Conservation (phyloP, 2,888 invertebrate species). For the Notodonta ziczac region DNA sequence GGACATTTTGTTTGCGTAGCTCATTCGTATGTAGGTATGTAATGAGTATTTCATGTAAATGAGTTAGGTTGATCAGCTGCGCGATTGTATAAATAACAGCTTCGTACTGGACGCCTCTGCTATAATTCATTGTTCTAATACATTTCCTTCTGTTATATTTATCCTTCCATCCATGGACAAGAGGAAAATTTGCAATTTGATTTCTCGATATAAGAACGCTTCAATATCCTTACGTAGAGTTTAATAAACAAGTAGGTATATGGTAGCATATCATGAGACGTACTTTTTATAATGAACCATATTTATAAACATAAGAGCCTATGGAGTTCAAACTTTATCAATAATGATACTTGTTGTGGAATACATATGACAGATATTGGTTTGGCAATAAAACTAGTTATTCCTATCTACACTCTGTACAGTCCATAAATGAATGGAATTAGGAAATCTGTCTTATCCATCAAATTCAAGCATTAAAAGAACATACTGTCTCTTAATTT, state of each 20-base stretch:
- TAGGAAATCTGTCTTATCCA: slow-evolving; percentile 13
- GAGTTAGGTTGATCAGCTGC: slow-evolving; percentile 54
- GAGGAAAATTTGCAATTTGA: too few species aligned
- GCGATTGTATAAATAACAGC: slow-evolving; percentile 61
- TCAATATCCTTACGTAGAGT: too few species aligned
- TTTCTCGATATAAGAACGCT: too few species aligned
- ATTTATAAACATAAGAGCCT: too few species aligned
- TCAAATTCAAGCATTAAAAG: slow-evolving; percentile 18
- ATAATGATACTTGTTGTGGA: too few species aligned
- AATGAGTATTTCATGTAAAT: slow-evolving; percentile 58
- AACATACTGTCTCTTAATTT: slow-evolving; percentile 43
- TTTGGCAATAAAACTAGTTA: too few species aligned
- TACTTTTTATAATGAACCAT: too few species aligned
- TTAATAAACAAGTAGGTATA: too few species aligned
- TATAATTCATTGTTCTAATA: slow-evolving; percentile 13
- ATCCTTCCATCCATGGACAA: neutral
- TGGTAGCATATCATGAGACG: too few species aligned
- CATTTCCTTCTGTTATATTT: neutral
- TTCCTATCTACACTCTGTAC: neutral
- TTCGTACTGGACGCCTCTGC: slow-evolving; percentile 47
- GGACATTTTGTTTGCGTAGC: slow-evolving; percentile 33
- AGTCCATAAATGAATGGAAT: slow-evolving; percentile 7
- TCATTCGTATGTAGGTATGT: slow-evolving; percentile 36
- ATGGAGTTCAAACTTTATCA: too few species aligned
- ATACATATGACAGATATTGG: too few species aligned